phyloP scores from a whole-genome alignment of 1,140 invertebrate species.

The Helicoverpa armigera region DNA sequence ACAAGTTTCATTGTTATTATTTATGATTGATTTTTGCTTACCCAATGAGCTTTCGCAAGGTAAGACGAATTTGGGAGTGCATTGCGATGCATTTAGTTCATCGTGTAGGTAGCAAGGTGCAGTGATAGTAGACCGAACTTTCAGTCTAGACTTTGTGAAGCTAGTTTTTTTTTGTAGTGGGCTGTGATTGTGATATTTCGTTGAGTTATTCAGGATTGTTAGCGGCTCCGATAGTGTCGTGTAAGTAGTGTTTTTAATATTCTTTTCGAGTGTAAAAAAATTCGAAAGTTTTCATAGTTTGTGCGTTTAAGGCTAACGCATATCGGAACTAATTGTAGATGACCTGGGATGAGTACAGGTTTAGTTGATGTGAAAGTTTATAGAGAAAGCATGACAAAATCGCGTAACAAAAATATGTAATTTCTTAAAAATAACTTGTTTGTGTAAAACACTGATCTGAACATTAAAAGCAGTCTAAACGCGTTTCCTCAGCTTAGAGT shows the following conservation, averaged over 20 bases:
- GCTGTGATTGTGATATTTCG: constrained; percentile 1
- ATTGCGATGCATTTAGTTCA: constrained; percentile 30
- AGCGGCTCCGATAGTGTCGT: background rate
- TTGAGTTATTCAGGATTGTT: background rate
- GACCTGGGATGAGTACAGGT: no score
- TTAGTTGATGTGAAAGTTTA: no score
- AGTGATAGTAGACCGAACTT: constrained; percentile 18
- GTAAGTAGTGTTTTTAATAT: background rate
- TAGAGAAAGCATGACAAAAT: no score
- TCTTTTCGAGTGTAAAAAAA: no score
- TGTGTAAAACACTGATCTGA: no score
- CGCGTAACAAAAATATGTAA: no score
- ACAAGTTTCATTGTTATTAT: background rate
- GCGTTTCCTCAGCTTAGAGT: no score
- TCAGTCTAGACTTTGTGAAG: background rate
- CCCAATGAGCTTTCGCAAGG: constrained; percentile 18
- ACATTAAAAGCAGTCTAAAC: no score
- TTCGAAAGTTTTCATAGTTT: no score
- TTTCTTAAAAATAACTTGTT: no score
- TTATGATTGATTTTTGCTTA: background rate
- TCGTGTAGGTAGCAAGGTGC: constrained; percentile 29
- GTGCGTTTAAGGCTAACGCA: no score
- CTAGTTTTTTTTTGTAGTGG: background rate
- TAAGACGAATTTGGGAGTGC: background rate
- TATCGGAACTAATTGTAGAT: no score